Conservation (phyloP, 2,797 vertebrate genomes). For the Oreochromis mossambicus region DNA sequence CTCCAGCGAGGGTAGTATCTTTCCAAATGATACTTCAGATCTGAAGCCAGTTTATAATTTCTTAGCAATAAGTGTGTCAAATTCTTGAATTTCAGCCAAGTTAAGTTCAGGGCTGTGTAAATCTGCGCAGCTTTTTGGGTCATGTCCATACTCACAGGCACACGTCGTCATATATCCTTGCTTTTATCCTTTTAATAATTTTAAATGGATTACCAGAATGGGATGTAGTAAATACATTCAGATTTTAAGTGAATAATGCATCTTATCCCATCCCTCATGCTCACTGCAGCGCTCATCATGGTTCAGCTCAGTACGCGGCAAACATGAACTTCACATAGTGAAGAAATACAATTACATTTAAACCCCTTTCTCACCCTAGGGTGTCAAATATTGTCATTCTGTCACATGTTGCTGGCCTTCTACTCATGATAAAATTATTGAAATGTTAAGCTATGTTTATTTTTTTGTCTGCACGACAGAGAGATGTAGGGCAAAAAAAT, state of each 20-base stretch:
- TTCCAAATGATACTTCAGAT: slow-evolving; percentile 47
- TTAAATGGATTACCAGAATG: not conserved
- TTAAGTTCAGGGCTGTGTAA: slow-evolving; percentile 23
- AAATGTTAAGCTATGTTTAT: not conserved
- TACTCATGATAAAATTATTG: not conserved
- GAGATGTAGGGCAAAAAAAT: not conserved
- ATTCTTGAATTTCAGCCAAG: slow-evolving; percentile 49
- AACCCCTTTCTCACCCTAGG: not conserved
- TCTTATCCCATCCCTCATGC: not conserved
- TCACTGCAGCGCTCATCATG: not conserved
- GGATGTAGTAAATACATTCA: not conserved
- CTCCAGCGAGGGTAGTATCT: slow-evolving; percentile 22
- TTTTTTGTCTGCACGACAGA: not conserved
- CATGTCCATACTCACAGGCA: not conserved
- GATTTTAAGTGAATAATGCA: not conserved
- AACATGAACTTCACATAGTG: not conserved
- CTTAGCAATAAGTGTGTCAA: slow-evolving; percentile 60
- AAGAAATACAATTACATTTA: no score
- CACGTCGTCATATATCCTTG: not conserved
- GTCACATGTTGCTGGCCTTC: not conserved
- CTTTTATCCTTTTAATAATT: not conserved
- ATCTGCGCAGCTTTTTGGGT: slow-evolving; percentile 23
- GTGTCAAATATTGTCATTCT: not conserved
- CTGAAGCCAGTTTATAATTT: slow-evolving; percentile 55
- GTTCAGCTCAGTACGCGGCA: not conserved